Base-by-base conservation (phyloP, 2,113 vertebrate genomes). In the Chaetodon trifascialis region DNA sequence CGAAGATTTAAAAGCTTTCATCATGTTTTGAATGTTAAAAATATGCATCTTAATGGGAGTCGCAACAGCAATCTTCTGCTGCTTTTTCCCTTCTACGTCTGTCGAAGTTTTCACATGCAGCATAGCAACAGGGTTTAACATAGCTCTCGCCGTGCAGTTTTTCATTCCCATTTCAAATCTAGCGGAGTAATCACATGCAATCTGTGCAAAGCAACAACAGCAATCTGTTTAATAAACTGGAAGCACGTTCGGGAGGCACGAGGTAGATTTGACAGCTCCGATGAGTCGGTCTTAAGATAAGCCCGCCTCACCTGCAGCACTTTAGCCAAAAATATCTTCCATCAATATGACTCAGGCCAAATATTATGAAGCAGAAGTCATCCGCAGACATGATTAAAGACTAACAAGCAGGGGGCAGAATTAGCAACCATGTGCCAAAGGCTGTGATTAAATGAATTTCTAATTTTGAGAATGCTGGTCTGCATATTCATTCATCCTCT, bases 211-310 rank as follows among this genome's bases (percentile, higher is more conserved):
- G 62, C 36, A 19, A 51, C 17, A 34, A 76, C 49, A 80, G 15
- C 73, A 60, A 54, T 63, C 60, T 73, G 36, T 80, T 65, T 59
- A 69, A 69, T 64, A 68, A 68, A 65, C 62, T 73, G 36, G 73
- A 69, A 38, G 54, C 21, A 19, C 11, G 59, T 44, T 16, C 54
- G 54, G 15, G 11, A 36, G 40, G 9, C 47, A 21, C 7, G 16
- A 19, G 14, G 14, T 7, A 7, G 58, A 67, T 47, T 14, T 71
- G 68, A 65, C 42, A 14, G 36, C 44, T 36, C 36, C 60, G 51
- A 79, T 65, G 63, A 21, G 42, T n/a, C 6, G 14, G 19, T 44
- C 9, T 25, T 34, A 23, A 59, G 7, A 70, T 54, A 54, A 34
- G 2, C 44, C 2, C 7, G 8, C 12, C 10, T 49, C 68, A 51